Percentiles rank a stretch among this genome's conserved stretches.
Conservation (phyloP, 2,888 invertebrate genomes). For the Pheosia gnoma region DNA sequence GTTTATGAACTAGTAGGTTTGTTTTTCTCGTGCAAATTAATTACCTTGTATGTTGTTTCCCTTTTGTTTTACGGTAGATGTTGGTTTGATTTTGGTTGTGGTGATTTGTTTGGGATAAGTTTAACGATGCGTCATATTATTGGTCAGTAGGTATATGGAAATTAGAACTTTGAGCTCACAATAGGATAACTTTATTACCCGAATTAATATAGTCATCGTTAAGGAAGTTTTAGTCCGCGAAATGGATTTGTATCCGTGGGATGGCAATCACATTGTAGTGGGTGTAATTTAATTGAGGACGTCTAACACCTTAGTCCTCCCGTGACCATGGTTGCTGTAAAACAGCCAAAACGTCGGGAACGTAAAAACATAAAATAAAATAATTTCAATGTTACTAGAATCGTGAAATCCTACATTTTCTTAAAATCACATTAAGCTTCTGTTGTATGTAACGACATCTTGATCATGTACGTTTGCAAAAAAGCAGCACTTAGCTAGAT, state of each 20-base stretch:
- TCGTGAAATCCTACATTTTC: too few relatives aligned
- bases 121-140: conserved; percentile 2
- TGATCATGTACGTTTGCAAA: not conserved
- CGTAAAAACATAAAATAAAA: too few relatives aligned
- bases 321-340: too few relatives aligned
- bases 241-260: too few relatives aligned
- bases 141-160: not conserved
- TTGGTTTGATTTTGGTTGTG: conserved; percentile 37
- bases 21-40: conserved; percentile 41
- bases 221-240: too few relatives aligned
- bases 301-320: too few relatives aligned
- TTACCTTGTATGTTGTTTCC: conserved; percentile 27
- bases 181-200: too few relatives aligned
- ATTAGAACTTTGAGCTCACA: not conserved
- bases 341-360: too few relatives aligned
- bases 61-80: conserved; percentile 29
- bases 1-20: conserved; percentile 13
- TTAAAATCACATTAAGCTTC: not conserved
- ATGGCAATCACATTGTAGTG: too few relatives aligned
- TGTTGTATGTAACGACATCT: not conserved
- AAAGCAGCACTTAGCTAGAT: conserved; percentile 1
- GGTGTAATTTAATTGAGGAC: too few relatives aligned
- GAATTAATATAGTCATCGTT: too few relatives aligned
- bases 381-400: too few relatives aligned
- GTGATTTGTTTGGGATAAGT: conserved; percentile 28